Evolutionary conservation across 2,113 vertebrate genomes (phyloP), one percentile per base, ranked within the genome.

Genomic region (Psophia crepitans): DNA sequence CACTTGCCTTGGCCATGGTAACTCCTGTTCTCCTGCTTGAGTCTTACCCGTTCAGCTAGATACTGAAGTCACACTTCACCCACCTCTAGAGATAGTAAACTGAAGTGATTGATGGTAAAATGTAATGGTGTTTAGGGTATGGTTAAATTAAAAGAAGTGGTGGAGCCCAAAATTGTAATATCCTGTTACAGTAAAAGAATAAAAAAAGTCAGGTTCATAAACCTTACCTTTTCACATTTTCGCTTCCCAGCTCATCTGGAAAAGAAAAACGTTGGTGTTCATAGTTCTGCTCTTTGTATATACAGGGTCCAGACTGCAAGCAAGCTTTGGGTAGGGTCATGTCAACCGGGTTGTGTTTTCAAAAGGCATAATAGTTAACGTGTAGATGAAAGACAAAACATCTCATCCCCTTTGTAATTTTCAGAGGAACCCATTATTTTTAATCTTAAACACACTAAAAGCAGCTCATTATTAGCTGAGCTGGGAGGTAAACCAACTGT

Each of bases 221-320:
- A 54, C 89, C 65, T 98, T 97, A 98, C 98, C 98, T 98, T 98
- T 98, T 98, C 71, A 98, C 53, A 84, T 97, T 98, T 95, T 98
- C 98, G 5, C 96, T 97, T 92, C 92, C 97, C 82, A 97, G 95
- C 66, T 98, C 97, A 96, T 97, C 98, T 98, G 88, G 69, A 98
- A 96, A 98, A 97, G 37, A 96, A 93, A 28, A 80, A 63, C 87
- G 3, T 54, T 64, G 39, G 15, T 88, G 70, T 91, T 95, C 37
- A 89, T 32, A 51, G 16, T 80, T 84, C 46, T 71, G 39, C 5
- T 79, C 9, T 30, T 71, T 82, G 23, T 23, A 37, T 18, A 46
- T 32, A 64, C 7, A 77, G 32, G 41, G n/a, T 65, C 32, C 20
- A 61, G 58, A 35, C 77, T 84, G 16, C 14, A 51, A 46, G 41